Conservation (phyloP, 2,888 invertebrate species). For the Sinodicranocentrus sp. region DNA sequence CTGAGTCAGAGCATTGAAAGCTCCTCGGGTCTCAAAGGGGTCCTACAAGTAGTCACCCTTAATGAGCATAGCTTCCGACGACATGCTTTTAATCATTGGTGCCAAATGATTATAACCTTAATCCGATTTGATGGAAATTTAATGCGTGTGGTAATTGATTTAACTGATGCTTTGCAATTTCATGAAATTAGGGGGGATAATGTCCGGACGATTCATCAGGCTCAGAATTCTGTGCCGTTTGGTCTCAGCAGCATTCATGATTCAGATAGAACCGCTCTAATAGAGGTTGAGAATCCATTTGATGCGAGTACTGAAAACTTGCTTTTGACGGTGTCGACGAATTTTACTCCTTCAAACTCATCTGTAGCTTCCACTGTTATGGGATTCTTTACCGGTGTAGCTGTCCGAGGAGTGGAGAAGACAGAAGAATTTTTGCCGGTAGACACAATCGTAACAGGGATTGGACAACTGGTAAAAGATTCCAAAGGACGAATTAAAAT, state of each 20-base stretch:
- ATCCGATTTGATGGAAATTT: conserved; percentile 23
- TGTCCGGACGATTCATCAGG: conserved; percentile 69
- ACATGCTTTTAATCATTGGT: conserved; percentile 75
- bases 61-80: conserved; percentile 75
- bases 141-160: conserved; percentile 22
- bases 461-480: conserved; percentile 70
- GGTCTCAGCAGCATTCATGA: conserved; percentile 62
- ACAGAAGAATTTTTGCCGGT: conserved; percentile 75
- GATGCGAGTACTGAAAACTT: conserved; percentile 70
- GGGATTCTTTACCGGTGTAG: conserved; percentile 75
- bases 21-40: conserved; percentile 71
- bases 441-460: conserved; percentile 73
- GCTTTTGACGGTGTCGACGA: conserved; percentile 73
- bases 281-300: conserved; percentile 74
- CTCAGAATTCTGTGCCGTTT: conserved; percentile 74
- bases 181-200: conserved; percentile 72
- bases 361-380: conserved; percentile 74
- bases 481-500: conserved; percentile 68
- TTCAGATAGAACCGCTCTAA: conserved; percentile 23
- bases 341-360: conserved; percentile 73
- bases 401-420: conserved; percentile 73
- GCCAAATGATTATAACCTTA: conserved; percentile 28
- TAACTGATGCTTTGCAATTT: conserved; percentile 52
- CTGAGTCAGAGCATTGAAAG: conserved; percentile 70
- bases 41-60: conserved; percentile 73